Evolutionary conservation across 2,888 invertebrate species (phyloP).

Genomic region (Acholoe squamosa): DNA sequence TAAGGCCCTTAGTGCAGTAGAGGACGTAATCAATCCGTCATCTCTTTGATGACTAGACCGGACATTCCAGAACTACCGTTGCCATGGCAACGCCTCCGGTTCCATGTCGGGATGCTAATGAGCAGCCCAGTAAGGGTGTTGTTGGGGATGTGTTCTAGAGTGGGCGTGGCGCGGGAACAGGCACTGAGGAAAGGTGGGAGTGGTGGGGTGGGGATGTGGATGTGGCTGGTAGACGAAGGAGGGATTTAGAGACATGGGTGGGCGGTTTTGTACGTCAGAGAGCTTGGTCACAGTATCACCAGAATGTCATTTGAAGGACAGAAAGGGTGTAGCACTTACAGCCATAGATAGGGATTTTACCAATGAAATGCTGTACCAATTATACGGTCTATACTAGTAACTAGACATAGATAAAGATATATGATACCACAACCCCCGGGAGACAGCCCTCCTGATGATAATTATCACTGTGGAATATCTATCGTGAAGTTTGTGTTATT

Average conservation of each 20-base stretch:
- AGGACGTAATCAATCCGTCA: constrained; percentile 17
- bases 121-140: not conserved
- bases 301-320: constrained; percentile 20
- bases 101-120: constrained; percentile 1
- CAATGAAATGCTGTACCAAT: no score
- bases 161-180: not conserved
- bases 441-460: no score
- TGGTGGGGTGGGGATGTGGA: not conserved
- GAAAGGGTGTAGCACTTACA: no score
- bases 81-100: constrained; percentile 36
- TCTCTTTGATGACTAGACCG: constrained; percentile 18
- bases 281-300: not conserved
- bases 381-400: no score
- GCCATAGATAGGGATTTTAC: no score
- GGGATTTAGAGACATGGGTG: not conserved
- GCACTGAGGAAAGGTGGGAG: not conserved
- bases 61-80: not conserved
- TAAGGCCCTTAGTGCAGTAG: no score
- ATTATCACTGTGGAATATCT: no score
- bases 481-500: no score
- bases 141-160: not conserved
- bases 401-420: no score
- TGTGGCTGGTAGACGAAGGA: not conserved
- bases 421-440: no score
- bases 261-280: not conserved